These are phyloP conservation scores for Drosophila siamana DNA, from an alignment of 2,888 invertebrate genomes.

Conservation along the genomic window DNA sequence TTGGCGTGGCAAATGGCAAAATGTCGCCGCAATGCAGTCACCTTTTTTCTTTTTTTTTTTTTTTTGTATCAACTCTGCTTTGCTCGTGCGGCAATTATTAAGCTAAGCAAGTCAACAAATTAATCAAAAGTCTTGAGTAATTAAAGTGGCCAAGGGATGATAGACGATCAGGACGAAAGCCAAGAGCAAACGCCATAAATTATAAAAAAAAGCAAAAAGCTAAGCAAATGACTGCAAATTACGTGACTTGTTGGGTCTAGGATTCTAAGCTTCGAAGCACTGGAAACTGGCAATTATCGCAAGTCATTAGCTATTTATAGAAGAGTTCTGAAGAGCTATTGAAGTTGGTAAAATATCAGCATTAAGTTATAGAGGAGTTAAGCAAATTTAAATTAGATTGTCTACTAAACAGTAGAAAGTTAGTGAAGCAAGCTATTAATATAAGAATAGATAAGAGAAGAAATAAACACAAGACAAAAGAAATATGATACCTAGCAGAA, in stretches of 20 bases:
- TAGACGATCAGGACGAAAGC: conserved; percentile 7
- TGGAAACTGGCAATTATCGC: background rate
- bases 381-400: too few species aligned
- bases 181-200: background rate
- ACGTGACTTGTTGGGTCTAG: background rate
- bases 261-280: background rate
- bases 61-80: background rate
- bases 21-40: conserved; percentile 61
- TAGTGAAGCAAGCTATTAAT: too few species aligned
- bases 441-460: too few species aligned
- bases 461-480: too few species aligned
- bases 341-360: too few species aligned
- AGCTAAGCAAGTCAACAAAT: conserved; percentile 66
- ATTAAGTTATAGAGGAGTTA: too few species aligned
- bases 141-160: conserved; percentile 45
- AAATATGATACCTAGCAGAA: too few species aligned
- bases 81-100: conserved; percentile 55
- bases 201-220: background rate
- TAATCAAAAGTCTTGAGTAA: conserved; percentile 72
- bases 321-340: background rate
- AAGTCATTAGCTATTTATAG: background rate
- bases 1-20: conserved; percentile 69
- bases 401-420: too few species aligned
- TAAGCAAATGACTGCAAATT: background rate
- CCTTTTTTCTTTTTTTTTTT: conserved; percentile 29